Conservation (phyloP, 2,888 invertebrate genomes). For the Sesamia inferens region DNA sequence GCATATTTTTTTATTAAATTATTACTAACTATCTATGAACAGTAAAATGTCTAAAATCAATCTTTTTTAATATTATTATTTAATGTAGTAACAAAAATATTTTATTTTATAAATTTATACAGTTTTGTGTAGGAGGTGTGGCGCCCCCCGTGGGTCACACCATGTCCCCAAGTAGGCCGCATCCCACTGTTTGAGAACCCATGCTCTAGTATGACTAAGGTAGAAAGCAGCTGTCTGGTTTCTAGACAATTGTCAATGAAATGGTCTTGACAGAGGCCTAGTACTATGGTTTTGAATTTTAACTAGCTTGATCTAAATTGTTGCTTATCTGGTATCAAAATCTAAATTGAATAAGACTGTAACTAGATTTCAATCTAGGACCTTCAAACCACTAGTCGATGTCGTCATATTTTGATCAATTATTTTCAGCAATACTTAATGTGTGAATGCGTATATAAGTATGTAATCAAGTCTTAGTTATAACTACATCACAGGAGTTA, state of each 20-base stretch:
- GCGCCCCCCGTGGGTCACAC: not conserved
- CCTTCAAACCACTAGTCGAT: not conserved
- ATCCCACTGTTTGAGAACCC: not conserved
- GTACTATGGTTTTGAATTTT: constrained; percentile 42
- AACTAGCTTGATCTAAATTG: constrained; percentile 26
- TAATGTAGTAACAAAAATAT: too few relatives aligned
- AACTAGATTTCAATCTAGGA: constrained; percentile 1
- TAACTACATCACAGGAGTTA: not conserved
- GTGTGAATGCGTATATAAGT: too few relatives aligned
- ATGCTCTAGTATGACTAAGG: constrained; percentile 53
- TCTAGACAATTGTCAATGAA: constrained; percentile 51
- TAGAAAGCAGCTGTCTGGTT: constrained; percentile 52
- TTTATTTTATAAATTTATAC: not conserved
- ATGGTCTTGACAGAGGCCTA: constrained; percentile 56
- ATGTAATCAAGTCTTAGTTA: not conserved
- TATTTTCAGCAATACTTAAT: not conserved
- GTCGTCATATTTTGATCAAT: not conserved
- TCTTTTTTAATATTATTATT: not conserved
- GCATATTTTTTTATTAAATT: too few relatives aligned
- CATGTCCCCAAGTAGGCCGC: not conserved
- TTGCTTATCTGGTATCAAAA: constrained; percentile 35
- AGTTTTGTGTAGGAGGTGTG: too few relatives aligned
- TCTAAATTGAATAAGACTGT: constrained; percentile 38
- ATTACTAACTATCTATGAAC: too few relatives aligned
- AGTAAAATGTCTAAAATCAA: not conserved